These are phyloP conservation scores for Xiphorhynchus erythropygius DNA, from an alignment of 2,797 vertebrate genomes.

Conservation along the genomic window DNA sequence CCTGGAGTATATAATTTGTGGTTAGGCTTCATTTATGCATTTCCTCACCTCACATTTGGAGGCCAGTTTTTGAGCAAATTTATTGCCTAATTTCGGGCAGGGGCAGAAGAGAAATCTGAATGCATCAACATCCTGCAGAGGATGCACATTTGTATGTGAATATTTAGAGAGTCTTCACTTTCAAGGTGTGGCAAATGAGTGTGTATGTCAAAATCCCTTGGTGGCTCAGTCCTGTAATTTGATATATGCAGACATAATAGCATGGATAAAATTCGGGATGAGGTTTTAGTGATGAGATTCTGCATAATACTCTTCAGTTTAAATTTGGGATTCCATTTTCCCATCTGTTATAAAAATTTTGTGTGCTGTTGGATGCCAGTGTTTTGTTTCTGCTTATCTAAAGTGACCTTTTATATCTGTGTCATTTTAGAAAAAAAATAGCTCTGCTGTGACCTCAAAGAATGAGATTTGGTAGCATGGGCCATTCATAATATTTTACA, in stretches of 20 bases:
- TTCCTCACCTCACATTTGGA: constrained; percentile 46
- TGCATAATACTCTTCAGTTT: neutral
- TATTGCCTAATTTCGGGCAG: constrained; percentile 10
- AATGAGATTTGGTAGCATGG: neutral
- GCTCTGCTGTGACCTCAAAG: neutral
- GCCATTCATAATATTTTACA: neutral
- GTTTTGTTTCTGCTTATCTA: neutral
- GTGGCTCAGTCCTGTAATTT: neutral
- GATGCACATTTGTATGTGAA: neutral
- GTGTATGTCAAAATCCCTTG: neutral
- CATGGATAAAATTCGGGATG: neutral
- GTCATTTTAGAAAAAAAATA: neutral
- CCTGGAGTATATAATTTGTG: constrained; percentile 9
- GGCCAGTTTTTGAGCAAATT: constrained; percentile 16
- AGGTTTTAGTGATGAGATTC: neutral
- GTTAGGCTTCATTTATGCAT: constrained; percentile 24
- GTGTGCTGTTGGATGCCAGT: neutral
- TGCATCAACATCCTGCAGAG: neutral
- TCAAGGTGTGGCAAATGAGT: neutral
- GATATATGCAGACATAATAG: neutral
- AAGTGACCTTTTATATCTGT: neutral
- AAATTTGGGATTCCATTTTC: neutral
- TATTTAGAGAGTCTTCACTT: constrained; percentile 13
- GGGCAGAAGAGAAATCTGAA: neutral
- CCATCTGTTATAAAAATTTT: neutral